Conservation (phyloP, 2,113 vertebrate species). For the Cyrtonyx montezumae region DNA sequence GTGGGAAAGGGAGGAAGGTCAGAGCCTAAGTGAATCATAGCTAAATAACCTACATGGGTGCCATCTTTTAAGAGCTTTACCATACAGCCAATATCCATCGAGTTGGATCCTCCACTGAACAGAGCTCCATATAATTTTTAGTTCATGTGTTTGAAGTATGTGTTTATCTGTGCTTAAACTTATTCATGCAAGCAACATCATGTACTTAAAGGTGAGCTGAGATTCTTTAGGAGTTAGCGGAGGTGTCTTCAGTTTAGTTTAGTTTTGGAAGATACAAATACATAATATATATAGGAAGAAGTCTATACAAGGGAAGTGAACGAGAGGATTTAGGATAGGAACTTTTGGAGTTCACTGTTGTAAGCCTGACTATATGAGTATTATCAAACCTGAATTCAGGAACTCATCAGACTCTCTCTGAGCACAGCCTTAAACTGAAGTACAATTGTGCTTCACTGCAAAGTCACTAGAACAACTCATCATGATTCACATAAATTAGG, state of each 20-base stretch:
- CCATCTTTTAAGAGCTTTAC: not conserved
- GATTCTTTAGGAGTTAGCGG: accelerated
- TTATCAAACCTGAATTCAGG: not conserved
- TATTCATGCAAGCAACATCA: not conserved
- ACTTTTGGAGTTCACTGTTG: not conserved
- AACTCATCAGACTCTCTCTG: not conserved
- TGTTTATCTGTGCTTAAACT: not conserved
- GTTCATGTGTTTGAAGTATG: not conserved
- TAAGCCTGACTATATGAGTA: not conserved
- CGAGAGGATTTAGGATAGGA: not conserved
- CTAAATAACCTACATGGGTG: not conserved
- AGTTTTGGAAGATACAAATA: not conserved
- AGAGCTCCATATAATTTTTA: not conserved
- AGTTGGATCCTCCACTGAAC: not conserved
- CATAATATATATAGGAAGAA: not conserved
- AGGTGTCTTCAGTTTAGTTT: not conserved
- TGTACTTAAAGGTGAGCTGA: not conserved
- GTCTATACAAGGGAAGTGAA: not conserved
- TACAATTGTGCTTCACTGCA: not conserved
- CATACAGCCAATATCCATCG: not conserved
- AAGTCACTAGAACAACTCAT: not conserved
- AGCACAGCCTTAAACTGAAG: not conserved
- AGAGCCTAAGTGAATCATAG: not conserved
- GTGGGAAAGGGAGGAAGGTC: not conserved
- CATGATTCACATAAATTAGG: not conserved